Conservation (phyloP, 30 jellyfish, hydroid and myxozoan genomes). For the Phacellophora camtschatica region DNA sequence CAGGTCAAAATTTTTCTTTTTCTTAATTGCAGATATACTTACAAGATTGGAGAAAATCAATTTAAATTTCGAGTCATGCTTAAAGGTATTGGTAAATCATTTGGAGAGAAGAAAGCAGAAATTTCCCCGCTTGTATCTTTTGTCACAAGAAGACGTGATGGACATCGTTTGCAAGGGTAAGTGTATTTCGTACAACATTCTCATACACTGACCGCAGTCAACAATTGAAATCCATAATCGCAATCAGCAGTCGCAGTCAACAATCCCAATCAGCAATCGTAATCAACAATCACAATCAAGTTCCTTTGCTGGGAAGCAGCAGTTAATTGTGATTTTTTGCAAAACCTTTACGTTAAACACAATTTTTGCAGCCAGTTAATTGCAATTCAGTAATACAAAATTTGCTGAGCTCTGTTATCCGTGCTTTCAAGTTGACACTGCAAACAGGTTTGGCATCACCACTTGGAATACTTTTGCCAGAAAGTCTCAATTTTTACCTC, state of each 20-base stretch:
- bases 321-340: too few species aligned
- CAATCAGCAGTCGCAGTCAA: too few species aligned
- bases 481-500: conserved; percentile 8
- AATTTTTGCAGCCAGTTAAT: conserved; percentile 42
- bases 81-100: conserved; percentile 30
- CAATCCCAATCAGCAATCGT: too few species aligned
- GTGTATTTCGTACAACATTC: too few species aligned
- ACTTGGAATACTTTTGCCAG: conserved; percentile 65
- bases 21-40: conserved; percentile 33
- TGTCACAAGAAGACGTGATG: conserved; percentile 76
- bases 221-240: too few species aligned
- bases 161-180: conserved; percentile 70
- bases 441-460: conserved; percentile 51
- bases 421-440: conserved; percentile 36
- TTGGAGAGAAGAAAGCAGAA: conserved; percentile 70
- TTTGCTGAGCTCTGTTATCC: conserved; percentile 38
- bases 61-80: conserved; percentile 47
- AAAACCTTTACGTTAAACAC: too few species aligned
- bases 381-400: conserved; percentile 45
- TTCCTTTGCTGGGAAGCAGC: too few species aligned
- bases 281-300: too few species aligned
- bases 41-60: conserved; percentile 68
- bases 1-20: too few species aligned
- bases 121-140: conserved; percentile 57
- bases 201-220: too few species aligned